These are phyloP conservation scores for Vesta saturnalis DNA, from an alignment of 2,888 invertebrate genomes.

Conservation along the genomic window DNA sequence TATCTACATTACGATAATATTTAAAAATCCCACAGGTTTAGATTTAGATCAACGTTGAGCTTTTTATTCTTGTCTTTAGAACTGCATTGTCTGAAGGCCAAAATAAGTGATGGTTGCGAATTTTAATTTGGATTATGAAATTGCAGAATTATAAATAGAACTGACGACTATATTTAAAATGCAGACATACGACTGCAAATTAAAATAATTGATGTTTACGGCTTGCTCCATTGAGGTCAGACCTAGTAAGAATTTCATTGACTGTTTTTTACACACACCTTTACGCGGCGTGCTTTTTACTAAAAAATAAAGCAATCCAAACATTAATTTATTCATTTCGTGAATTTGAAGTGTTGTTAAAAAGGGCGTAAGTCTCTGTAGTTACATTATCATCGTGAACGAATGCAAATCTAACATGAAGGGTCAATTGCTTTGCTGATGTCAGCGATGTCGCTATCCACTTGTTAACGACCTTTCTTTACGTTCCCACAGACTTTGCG, in stretches of 20 bases:
- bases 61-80: too few species aligned
- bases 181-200: neutral
- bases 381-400: constrained; percentile 20
- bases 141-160: neutral
- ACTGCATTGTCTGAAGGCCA: too few species aligned
- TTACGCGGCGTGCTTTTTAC: too few species aligned
- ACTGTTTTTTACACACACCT: too few species aligned
- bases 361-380: constrained; percentile 18
- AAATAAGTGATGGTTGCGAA: too few species aligned
- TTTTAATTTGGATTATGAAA: neutral
- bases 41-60: too few species aligned
- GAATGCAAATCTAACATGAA: constrained; percentile 28
- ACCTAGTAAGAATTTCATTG: constrained; percentile 11
- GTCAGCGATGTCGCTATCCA: constrained; percentile 39
- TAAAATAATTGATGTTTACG: neutral
- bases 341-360: constrained; percentile 7
- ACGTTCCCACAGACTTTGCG: constrained; percentile 43
- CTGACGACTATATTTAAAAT: neutral
- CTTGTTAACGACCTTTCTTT: constrained; percentile 44
- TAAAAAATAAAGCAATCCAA: too few species aligned
- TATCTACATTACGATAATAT: too few species aligned
- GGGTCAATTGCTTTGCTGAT: constrained; percentile 42
- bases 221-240: neutral
- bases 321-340: neutral
- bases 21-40: too few species aligned